Percentiles rank a stretch among this genome's conserved stretches.
Conservation (phyloP, 2,888 invertebrate species). For the Drosophila meridiana region DNA sequence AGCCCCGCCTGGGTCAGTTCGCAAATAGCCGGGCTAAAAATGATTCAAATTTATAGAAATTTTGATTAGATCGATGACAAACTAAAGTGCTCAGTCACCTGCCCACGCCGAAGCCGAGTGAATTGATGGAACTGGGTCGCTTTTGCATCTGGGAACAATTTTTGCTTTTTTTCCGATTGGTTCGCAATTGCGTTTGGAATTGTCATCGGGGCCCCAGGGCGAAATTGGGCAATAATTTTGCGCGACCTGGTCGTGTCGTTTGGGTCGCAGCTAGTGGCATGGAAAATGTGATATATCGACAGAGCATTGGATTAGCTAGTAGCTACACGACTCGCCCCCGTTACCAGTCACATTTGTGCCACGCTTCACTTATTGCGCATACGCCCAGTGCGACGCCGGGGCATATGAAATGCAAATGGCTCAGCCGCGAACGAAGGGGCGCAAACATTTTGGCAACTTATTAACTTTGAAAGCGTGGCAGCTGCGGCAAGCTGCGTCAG, state of each 20-base stretch:
- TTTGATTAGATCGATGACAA: neutral
- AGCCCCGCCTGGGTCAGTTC: neutral
- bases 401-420: conserved; percentile 72
- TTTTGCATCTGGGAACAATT: conserved; percentile 9
- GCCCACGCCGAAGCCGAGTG: neutral
- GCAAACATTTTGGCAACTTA: conserved; percentile 61
- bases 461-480: conserved; percentile 52
- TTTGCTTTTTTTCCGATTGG: neutral
- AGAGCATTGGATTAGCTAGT: conserved; percentile 45
- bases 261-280: conserved; percentile 31
- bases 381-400: conserved; percentile 22
- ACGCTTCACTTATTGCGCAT: conserved; percentile 51
- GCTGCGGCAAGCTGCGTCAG: conserved; percentile 38
- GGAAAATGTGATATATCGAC: conserved; percentile 53
- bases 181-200: conserved; percentile 14
- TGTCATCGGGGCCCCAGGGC: neutral
- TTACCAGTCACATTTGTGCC: conserved; percentile 9
- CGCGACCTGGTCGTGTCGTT: conserved; percentile 31
- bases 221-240: conserved; percentile 35
- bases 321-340: conserved; percentile 24
- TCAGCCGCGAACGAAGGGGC: neutral
- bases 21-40: conserved; percentile 8
- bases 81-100: neutral
- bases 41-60: conserved; percentile 1
- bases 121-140: neutral